These are phyloP conservation scores for Heliconius aoede DNA, from an alignment of 2,888 invertebrate genomes.

Conservation along the genomic window DNA sequence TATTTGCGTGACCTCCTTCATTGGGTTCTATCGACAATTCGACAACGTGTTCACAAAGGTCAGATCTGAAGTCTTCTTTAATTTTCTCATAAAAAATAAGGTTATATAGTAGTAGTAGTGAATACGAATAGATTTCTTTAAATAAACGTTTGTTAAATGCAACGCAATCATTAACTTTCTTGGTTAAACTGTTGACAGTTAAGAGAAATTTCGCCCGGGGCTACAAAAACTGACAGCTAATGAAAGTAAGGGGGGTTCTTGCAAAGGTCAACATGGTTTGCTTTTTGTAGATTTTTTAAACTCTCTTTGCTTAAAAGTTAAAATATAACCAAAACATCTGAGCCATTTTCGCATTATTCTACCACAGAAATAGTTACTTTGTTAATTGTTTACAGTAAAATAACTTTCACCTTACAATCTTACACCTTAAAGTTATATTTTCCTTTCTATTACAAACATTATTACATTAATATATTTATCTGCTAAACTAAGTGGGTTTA, in stretches of 20 bases:
- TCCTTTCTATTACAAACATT: background rate
- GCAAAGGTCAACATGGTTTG: slow-evolving; percentile 35
- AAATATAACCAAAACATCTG: too few relatives aligned
- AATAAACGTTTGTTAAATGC: slow-evolving; percentile 26
- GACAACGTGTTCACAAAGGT: background rate
- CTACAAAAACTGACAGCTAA: slow-evolving; percentile 33
- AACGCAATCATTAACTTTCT: slow-evolving; percentile 30
- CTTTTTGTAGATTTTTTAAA: background rate
- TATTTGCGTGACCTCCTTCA: background rate
- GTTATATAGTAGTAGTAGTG: background rate
- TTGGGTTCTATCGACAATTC: too few relatives aligned
- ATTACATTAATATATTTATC: too few relatives aligned
- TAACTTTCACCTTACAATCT: background rate
- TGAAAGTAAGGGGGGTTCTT: slow-evolving; percentile 40
- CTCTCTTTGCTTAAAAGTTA: too few relatives aligned
- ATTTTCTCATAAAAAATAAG: background rate
- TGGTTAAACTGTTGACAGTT: slow-evolving; percentile 27
- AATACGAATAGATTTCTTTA: background rate
- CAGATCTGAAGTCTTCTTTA: background rate
- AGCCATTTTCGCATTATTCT: too few relatives aligned
- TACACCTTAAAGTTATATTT: slow-evolving; percentile 2
- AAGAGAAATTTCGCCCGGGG: slow-evolving; percentile 40
- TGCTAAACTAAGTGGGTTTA: background rate
- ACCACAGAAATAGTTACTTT: too few relatives aligned
- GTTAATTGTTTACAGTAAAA: background rate